phyloP scores from a whole-genome alignment of 2,113 vertebrate species.

The Ellobius talpinus region DNA sequence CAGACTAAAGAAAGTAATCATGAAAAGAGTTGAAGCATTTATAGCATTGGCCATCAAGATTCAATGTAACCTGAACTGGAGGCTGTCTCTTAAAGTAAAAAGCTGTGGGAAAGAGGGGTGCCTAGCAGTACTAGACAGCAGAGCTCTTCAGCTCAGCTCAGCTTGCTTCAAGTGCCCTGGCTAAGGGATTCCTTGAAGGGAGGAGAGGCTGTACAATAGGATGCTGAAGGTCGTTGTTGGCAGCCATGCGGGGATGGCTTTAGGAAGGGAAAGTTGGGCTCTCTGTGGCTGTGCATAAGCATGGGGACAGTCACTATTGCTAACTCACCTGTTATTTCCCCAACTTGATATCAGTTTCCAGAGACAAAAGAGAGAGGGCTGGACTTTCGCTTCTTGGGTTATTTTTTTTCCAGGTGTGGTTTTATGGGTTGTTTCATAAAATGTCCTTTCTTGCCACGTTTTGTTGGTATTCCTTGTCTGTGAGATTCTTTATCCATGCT shows the following conservation, averaged over 20 bases:
- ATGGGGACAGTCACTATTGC: background rate
- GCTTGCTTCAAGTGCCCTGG: background rate
- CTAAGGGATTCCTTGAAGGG: background rate
- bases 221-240: background rate
- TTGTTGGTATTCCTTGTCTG: background rate
- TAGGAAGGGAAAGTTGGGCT: background rate
- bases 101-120: background rate
- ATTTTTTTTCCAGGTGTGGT: background rate
- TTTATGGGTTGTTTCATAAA: conserved; percentile 53
- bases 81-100: background rate
- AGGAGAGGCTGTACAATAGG: background rate
- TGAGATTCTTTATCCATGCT: background rate
- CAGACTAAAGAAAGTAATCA: conserved; percentile 34
- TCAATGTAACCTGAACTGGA: background rate
- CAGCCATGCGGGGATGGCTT: background rate
- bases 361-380: background rate
- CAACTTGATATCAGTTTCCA: background rate
- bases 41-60: background rate
- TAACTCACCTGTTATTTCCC: background rate
- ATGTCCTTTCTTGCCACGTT: background rate
- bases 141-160: background rate
- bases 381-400: background rate
- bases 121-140: background rate
- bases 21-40: conserved; percentile 8
- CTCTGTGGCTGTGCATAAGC: background rate